Percentiles rank a stretch among this genome's conserved stretches.
These are phyloP conservation scores for Hermaeophaga mercurialis DNA, from an alignment of 2,888 invertebrate species.

Conservation along the genomic window DNA sequence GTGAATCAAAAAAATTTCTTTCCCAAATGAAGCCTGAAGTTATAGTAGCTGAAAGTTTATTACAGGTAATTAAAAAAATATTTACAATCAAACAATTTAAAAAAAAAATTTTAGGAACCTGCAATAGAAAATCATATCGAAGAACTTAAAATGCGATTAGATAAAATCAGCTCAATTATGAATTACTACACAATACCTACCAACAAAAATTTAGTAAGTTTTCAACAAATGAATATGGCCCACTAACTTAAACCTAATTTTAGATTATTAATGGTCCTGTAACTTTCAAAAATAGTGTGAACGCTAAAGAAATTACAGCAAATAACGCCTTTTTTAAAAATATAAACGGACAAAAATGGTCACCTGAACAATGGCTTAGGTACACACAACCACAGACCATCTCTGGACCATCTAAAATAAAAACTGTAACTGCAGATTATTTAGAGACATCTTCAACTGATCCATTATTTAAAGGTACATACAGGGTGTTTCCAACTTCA, in stretches of 20 bases:
- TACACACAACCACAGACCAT: constrained; percentile 46
- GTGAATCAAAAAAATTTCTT: constrained; percentile 23
- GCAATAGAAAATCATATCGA: constrained; percentile 26
- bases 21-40: neutral
- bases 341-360: constrained; percentile 45
- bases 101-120: constrained; percentile 32
- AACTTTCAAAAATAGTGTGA: constrained; percentile 38
- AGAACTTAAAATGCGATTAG: constrained; percentile 21
- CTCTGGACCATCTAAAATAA: constrained; percentile 40
- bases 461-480: constrained; percentile 42
- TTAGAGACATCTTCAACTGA: constrained; percentile 36
- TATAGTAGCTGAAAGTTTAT: constrained; percentile 13
- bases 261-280: constrained; percentile 42
- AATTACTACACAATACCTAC: constrained; percentile 15
- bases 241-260: constrained; percentile 12
- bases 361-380: constrained; percentile 46
- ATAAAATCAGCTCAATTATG: constrained; percentile 24
- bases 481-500: too few relatives aligned
- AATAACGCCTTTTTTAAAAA: constrained; percentile 38
- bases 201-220: constrained; percentile 30
- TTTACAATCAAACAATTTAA: too few relatives aligned
- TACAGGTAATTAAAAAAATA: neutral
- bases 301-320: constrained; percentile 35
- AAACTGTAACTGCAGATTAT: constrained; percentile 34
- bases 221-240: too few relatives aligned